Evolutionary conservation across 2,113 vertebrate genomes (phyloP).

Genomic region (Tragelaphus strepsiceros): DNA sequence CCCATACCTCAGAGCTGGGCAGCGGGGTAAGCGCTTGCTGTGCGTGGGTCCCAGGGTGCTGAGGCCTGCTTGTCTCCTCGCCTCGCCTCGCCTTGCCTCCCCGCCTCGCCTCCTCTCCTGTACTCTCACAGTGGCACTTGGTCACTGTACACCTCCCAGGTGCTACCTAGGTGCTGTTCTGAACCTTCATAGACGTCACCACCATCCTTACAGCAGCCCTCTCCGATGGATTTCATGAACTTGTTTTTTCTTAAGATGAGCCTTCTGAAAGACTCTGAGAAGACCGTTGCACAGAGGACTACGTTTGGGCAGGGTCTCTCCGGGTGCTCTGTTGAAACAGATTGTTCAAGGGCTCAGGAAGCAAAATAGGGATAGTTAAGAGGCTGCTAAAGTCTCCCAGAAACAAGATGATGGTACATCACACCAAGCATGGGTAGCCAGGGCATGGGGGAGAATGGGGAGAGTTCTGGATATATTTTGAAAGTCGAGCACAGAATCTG

Average conservation of each 20-base stretch:
- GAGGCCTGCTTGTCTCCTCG: not conserved
- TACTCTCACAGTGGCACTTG: not conserved
- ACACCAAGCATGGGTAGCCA: not conserved
- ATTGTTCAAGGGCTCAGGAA: not conserved
- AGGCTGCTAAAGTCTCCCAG: not conserved
- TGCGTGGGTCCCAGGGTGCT: fast-evolving
- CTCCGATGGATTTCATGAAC: not conserved
- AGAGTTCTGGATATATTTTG: not conserved
- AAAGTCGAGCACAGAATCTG: not conserved
- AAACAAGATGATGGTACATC: not conserved
- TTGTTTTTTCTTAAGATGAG: not conserved
- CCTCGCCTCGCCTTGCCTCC: too few species aligned
- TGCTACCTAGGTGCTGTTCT: not conserved
- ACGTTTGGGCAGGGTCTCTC: not conserved
- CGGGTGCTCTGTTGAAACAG: not conserved
- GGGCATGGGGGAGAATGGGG: fast-evolving
- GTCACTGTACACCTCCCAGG: fast-evolving
- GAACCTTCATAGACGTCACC: too few species aligned
- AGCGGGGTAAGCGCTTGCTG: not conserved
- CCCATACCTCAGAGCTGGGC: not conserved
- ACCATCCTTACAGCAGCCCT: not conserved
- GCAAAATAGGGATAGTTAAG: not conserved
- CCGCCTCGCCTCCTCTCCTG: not conserved
- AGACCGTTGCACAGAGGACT: too few species aligned
- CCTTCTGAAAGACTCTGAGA: not conserved